These are phyloP conservation scores for Catharus bicknelli DNA, from an alignment of 2,113 vertebrate species.

Conservation along the genomic window DNA sequence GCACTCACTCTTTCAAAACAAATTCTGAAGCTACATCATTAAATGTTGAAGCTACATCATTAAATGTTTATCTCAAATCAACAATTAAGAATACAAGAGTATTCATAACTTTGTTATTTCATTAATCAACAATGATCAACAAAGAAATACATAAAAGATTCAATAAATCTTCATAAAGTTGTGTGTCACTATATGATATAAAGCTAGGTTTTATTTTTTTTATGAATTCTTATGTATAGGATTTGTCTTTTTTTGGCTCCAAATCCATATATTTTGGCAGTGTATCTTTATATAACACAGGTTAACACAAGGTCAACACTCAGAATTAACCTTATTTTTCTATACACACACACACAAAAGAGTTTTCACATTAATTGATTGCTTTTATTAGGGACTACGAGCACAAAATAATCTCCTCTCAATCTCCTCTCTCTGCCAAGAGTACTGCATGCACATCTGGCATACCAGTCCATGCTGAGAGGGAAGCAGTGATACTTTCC, in stretches of 20 bases:
- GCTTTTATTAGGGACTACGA: neutral
- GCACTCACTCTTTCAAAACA: neutral
- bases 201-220: neutral
- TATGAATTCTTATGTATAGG: neutral
- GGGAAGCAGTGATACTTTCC: neutral
- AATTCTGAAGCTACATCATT: neutral
- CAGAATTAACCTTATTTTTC: neutral
- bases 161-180: neutral
- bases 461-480: neutral
- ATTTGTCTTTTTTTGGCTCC: neutral
- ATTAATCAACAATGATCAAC: neutral
- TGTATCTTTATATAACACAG: neutral
- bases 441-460: neutral
- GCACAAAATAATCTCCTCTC: neutral
- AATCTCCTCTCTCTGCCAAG: neutral
- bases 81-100: neutral
- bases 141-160: neutral
- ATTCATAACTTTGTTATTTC: neutral
- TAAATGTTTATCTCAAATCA: neutral
- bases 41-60: neutral
- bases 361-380: neutral
- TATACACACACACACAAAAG: neutral
- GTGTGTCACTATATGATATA: neutral
- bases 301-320: neutral
- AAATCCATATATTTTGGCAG: neutral